Conservation (phyloP, 2,113 vertebrate genomes). For the Odocoileus hemionus region DNA sequence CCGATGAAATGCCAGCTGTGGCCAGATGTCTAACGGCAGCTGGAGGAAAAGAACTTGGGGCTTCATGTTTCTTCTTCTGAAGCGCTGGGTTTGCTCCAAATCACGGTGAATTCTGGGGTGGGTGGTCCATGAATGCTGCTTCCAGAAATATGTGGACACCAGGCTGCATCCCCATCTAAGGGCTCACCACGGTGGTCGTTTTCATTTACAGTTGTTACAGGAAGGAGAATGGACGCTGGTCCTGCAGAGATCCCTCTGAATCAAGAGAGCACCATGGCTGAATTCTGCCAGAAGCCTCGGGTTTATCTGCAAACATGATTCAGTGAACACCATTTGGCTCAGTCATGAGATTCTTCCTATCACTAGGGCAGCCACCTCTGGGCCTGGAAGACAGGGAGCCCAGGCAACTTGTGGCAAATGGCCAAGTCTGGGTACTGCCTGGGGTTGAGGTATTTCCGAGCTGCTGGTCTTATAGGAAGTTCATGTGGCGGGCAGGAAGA, state of each 20-base stretch:
- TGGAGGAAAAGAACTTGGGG: neutral
- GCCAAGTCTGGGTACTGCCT: neutral
- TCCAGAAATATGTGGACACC: fast-evolving
- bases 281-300: neutral
- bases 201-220: neutral
- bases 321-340: neutral
- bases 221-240: neutral
- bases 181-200: neutral
- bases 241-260: neutral
- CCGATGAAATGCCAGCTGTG: fast-evolving
- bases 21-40: neutral
- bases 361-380: neutral
- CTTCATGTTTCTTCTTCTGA: neutral
- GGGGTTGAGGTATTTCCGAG: neutral
- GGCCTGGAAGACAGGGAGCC: neutral
- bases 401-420: neutral
- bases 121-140: neutral
- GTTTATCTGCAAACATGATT: neutral
- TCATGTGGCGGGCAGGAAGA: neutral
- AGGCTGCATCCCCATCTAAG: fast-evolving
- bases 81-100: fast-evolving
- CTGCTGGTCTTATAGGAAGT: neutral
- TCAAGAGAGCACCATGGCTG: neutral
- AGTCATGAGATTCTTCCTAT: neutral
- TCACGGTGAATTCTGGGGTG: neutral